Percentiles rank a stretch among this genome's conserved stretches.
Evolutionary conservation across 2,888 invertebrate genomes (phyloP).

Genomic region (Aporophyla lueneburgensis): DNA sequence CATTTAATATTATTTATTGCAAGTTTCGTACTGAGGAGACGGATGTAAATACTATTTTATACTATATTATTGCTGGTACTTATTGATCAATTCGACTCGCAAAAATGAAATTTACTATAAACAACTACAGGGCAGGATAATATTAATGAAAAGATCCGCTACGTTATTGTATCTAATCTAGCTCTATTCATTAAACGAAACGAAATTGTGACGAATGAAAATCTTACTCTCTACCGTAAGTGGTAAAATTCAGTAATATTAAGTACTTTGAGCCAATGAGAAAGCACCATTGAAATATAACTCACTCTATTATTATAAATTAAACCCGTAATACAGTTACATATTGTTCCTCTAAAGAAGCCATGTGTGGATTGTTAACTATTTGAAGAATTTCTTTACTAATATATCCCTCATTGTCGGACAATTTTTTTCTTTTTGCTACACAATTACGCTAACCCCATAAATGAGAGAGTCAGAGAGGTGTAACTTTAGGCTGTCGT

Average conservation of each 20-base stretch:
- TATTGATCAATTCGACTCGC: conserved; percentile 59
- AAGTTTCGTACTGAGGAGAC: conserved; percentile 64
- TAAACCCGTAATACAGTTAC: conserved; percentile 63
- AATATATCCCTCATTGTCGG: neutral
- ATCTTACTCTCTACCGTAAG: conserved; percentile 60
- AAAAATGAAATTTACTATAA: conserved; percentile 39
- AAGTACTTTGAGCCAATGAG: conserved; percentile 77
- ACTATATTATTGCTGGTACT: conserved; percentile 64
- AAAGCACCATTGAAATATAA: conserved; percentile 79
- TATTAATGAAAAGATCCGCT: conserved; percentile 26
- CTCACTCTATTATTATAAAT: conserved; percentile 59
- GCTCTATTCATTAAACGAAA: conserved; percentile 21
- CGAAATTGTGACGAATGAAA: conserved; percentile 39
- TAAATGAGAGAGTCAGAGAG: neutral
- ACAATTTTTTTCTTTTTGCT: neutral
- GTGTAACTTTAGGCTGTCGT: neutral
- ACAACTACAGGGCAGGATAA: conserved; percentile 30
- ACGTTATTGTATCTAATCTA: conserved; percentile 16
- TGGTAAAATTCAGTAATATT: conserved; percentile 52
- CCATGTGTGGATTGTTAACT: conserved; percentile 4
- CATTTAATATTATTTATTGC: conserved; percentile 69
- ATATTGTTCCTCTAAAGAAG: conserved; percentile 39
- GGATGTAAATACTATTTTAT: conserved; percentile 60
- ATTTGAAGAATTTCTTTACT: conserved; percentile 26
- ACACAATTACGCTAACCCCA: neutral